Evolutionary conservation across 2,797 vertebrate genomes (phyloP).

Genomic region (Paramormyrops hopkinsi): DNA sequence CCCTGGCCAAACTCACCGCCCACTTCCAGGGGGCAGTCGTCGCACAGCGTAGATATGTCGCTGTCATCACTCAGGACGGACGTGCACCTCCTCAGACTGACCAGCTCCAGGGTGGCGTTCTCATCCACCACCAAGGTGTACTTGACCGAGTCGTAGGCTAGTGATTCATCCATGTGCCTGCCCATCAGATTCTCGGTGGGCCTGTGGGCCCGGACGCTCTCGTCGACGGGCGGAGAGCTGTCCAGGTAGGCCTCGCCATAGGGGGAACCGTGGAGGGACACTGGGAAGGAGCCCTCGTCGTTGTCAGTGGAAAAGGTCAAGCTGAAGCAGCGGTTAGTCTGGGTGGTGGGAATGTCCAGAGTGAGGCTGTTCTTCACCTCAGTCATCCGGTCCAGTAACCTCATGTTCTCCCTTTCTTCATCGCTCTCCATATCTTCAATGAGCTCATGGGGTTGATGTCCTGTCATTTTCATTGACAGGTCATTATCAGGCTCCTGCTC

Average conservation of each 20-base stretch:
- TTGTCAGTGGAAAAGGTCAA: slow-evolving; percentile 76
- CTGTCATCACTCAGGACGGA: slow-evolving; percentile 84
- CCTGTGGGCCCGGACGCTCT: slow-evolving; percentile 56
- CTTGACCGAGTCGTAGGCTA: slow-evolving; percentile 92
- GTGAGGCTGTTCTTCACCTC: slow-evolving; percentile 59
- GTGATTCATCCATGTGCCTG: slow-evolving; percentile 68
- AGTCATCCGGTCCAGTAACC: slow-evolving; percentile 63
- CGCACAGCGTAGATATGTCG: slow-evolving; percentile 72
- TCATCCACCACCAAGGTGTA: slow-evolving; percentile 98
- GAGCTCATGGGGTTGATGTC: slow-evolving; percentile 60
- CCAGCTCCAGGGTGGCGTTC: slow-evolving; percentile 90
- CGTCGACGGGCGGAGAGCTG: slow-evolving; percentile 61
- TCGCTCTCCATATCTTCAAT: slow-evolving; percentile 62
- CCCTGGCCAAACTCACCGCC: slow-evolving; percentile 44
- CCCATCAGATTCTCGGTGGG: slow-evolving; percentile 47
- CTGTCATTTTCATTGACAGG: slow-evolving; percentile 57
- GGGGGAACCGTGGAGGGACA: slow-evolving; percentile 47
- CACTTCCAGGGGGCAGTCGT: slow-evolving; percentile 67
- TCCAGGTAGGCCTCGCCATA: slow-evolving; percentile 61
- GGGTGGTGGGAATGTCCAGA: slow-evolving; percentile 70
- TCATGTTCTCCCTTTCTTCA: slow-evolving; percentile 57
- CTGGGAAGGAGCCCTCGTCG: slow-evolving; percentile 62
- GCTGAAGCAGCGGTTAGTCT: slow-evolving; percentile 80
- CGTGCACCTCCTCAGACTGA: slow-evolving; percentile 89
- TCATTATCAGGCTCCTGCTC: slow-evolving; percentile 63